Evolutionary conservation across 2,113 vertebrate species (phyloP).

Genomic region (Odontesthes bonariensis): DNA sequence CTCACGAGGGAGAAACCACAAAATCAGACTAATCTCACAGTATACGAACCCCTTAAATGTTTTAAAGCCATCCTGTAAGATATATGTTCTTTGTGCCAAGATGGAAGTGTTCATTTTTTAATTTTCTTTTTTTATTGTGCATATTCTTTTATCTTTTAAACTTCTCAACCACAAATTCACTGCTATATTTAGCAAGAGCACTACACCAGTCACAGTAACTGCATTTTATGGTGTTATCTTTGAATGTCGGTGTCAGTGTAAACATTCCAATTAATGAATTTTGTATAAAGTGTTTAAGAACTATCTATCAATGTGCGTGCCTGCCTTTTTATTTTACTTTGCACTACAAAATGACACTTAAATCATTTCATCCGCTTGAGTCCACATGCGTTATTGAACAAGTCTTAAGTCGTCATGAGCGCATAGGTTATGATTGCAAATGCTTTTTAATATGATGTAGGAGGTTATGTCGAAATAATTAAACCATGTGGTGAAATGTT

Average conservation of each 20-base stretch:
- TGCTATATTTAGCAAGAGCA: slow-evolving; percentile 60
- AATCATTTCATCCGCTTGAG: neutral
- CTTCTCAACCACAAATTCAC: slow-evolving; percentile 56
- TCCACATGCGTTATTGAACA: neutral
- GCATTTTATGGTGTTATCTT: slow-evolving; percentile 70
- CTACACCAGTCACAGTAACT: slow-evolving; percentile 57
- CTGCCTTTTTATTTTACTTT: neutral
- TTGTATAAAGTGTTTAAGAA: slow-evolving; percentile 79
- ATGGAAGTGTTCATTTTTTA: slow-evolving; percentile 63
- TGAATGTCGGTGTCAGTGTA: slow-evolving; percentile 69
- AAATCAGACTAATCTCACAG: slow-evolving; percentile 23
- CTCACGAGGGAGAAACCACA: slow-evolving; percentile 14
- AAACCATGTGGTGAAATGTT: too few relatives aligned
- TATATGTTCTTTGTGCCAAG: slow-evolving; percentile 80
- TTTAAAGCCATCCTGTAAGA: slow-evolving; percentile 53
- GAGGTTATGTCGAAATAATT: neutral
- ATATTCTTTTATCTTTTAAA: slow-evolving; percentile 51
- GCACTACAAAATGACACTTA: too few relatives aligned
- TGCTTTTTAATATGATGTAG: too few relatives aligned
- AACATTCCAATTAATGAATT: slow-evolving; percentile 68
- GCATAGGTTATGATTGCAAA: neutral
- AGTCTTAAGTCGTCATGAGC: too few relatives aligned
- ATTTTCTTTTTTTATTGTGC: slow-evolving; percentile 25
- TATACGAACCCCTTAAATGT: slow-evolving; percentile 9
- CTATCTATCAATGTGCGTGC: slow-evolving; percentile 12